These are phyloP conservation scores for Coptotermes formosanus DNA, from an alignment of 1,140 invertebrate species.

Conservation along the genomic window DNA sequence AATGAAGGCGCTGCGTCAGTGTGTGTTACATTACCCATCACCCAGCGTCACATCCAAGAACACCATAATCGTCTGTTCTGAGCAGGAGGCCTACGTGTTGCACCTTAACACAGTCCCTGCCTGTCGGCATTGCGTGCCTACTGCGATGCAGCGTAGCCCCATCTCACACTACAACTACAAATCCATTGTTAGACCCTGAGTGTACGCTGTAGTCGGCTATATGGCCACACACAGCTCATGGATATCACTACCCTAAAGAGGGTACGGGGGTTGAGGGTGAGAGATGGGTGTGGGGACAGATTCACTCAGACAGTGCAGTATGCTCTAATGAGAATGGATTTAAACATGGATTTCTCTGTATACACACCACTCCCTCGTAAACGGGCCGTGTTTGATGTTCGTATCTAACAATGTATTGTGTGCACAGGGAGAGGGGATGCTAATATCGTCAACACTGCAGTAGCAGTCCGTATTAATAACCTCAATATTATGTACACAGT, in stretches of 20 bases:
- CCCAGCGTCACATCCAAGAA: too few species aligned
- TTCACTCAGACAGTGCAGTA: constrained; percentile 7
- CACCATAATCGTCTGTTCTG: too few species aligned
- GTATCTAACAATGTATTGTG: not conserved
- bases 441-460: not conserved
- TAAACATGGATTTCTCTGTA: constrained; percentile 19
- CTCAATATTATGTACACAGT: not conserved
- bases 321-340: constrained; percentile 9
- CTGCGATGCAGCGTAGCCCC: not conserved
- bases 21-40: too few species aligned
- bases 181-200: not conserved
- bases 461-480: not conserved
- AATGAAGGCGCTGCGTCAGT: too few species aligned
- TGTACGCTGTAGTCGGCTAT: too few species aligned
- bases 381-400: not conserved
- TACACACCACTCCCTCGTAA: not conserved
- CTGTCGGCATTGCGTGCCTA: too few species aligned
- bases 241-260: too few species aligned
- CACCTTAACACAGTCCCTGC: too few species aligned
- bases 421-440: not conserved
- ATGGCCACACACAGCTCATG: too few species aligned
- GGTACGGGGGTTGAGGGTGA: not conserved
- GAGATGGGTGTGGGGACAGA: not conserved
- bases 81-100: too few species aligned
- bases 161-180: not conserved